Conservation (phyloP, 1,140 invertebrate genomes). For the Cotesia chilonis region DNA sequence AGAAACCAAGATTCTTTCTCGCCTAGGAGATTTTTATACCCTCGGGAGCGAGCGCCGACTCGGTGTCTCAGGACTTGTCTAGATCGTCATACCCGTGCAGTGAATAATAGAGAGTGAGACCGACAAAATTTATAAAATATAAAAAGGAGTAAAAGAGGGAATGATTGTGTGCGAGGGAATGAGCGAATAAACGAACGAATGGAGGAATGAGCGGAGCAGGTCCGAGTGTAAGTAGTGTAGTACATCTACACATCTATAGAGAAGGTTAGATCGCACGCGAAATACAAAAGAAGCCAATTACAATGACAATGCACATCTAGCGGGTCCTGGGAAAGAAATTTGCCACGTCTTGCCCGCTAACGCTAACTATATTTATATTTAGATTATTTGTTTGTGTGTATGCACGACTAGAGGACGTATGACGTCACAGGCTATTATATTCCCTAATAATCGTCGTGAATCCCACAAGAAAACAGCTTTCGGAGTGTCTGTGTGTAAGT, state of each 20-base stretch:
- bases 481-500: not conserved
- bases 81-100: not conserved
- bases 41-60: conserved; percentile 53
- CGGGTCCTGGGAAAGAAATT: conserved; percentile 62
- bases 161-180: conserved; percentile 6
- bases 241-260: not conserved
- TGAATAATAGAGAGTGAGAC: conserved; percentile 14
- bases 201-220: conserved; percentile 41
- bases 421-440: conserved; percentile 46
- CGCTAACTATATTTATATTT: conserved; percentile 35
- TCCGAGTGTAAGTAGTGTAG: conserved; percentile 10
- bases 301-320: conserved; percentile 62
- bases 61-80: conserved; percentile 52
- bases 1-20: too few relatives aligned
- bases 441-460: conserved; percentile 19
- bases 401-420: conserved; percentile 36
- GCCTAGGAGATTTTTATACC: conserved; percentile 11
- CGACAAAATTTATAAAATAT: too few relatives aligned
- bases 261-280: conserved; percentile 59
- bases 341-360: conserved; percentile 53
- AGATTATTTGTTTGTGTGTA: not conserved
- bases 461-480: conserved; percentile 9
- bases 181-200: conserved; percentile 25
- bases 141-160: not conserved
- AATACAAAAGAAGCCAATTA: conserved; percentile 64